Conservation (phyloP, 1,140 invertebrate genomes). For the Drosophila dunni region DNA sequence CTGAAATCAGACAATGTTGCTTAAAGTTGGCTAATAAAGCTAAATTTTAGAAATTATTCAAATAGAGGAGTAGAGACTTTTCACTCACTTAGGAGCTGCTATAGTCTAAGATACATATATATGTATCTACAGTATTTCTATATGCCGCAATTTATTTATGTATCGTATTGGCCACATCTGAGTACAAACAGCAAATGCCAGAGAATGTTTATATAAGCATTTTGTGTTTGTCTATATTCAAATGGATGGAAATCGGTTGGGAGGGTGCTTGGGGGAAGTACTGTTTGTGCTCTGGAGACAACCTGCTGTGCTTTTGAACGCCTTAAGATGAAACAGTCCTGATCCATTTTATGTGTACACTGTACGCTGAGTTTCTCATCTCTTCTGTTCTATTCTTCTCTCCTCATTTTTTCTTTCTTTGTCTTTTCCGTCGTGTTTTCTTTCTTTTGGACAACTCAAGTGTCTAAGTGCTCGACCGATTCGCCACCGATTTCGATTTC, state of each 20-base stretch:
- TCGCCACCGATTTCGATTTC: conserved; percentile 43
- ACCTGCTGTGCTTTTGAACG: conserved; percentile 77
- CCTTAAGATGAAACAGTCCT: conserved; percentile 76
- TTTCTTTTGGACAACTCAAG: conserved; percentile 73
- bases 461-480: conserved; percentile 73
- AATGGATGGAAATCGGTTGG: background rate
- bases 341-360: conserved; percentile 50
- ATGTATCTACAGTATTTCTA: background rate
- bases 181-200: conserved; percentile 53
- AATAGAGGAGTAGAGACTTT: background rate
- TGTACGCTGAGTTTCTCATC: conserved; percentile 26
- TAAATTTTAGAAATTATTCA: background rate
- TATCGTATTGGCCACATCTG: conserved; percentile 33
- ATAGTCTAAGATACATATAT: background rate
- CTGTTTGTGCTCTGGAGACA: conserved; percentile 54
- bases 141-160: conserved; percentile 26
- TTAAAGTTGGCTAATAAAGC: background rate
- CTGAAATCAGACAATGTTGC: conserved; percentile 1
- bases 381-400: conserved; percentile 23
- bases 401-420: conserved; percentile 11
- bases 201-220: conserved; percentile 72
- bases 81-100: background rate
- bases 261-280: background rate
- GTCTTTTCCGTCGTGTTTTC: background rate
- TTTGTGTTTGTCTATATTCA: conserved; percentile 47